Conservation (phyloP, 2,113 vertebrate genomes). For the Colistium nudipinnis region DNA sequence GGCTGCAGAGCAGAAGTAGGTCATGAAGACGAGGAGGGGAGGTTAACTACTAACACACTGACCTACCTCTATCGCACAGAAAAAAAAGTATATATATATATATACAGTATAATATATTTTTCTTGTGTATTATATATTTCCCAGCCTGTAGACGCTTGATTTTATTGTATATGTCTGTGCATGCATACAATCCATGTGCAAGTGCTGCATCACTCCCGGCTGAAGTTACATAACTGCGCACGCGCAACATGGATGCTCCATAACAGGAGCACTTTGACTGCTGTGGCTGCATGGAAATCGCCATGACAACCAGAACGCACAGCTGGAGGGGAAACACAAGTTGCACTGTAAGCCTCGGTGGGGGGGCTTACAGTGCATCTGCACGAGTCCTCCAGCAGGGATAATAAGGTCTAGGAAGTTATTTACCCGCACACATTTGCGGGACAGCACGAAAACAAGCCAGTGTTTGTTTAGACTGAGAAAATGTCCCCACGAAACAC, state of each 20-base stretch:
- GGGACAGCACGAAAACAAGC: too few species aligned
- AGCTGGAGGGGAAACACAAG: slow-evolving; percentile 22
- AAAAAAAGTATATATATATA: background rate
- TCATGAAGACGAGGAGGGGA: slow-evolving; percentile 80
- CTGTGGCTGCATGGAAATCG: background rate
- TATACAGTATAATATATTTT: too few species aligned
- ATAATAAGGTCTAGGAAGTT: too few species aligned
- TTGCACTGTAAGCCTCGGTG: too few species aligned
- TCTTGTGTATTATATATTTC: background rate
- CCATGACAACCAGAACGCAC: background rate
- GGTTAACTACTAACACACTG: slow-evolving; percentile 83
- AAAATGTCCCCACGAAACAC: background rate
- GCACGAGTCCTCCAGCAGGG: background rate
- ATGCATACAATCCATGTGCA: background rate
- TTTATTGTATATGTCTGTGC: background rate
- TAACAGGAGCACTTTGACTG: slow-evolving; percentile 23
- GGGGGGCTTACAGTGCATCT: too few species aligned
- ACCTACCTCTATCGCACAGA: slow-evolving; percentile 84
- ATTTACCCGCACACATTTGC: too few species aligned
- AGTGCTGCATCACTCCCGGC: slow-evolving; percentile 38
- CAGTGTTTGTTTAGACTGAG: background rate
- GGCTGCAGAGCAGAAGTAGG: slow-evolving; percentile 79
- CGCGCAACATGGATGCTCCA: slow-evolving; percentile 50
- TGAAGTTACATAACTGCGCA: slow-evolving; percentile 48
- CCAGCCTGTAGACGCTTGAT: background rate